Conservation (phyloP, 2,113 vertebrate genomes). For the Lates calcarifer region DNA sequence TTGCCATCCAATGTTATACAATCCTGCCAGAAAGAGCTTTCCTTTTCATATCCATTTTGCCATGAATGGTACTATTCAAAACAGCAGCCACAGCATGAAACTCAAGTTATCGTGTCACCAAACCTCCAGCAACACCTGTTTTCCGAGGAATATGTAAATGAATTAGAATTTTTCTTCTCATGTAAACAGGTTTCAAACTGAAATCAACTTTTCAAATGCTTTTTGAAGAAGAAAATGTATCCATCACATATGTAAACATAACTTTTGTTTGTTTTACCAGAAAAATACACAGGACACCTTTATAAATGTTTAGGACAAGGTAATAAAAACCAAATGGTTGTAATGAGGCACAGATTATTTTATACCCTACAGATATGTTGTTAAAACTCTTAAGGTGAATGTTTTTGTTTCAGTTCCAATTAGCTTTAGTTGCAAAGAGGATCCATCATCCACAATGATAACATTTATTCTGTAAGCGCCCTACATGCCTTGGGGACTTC, state of each 20-base stretch:
- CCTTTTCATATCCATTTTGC: no score
- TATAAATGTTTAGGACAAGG: not conserved
- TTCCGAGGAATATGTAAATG: not conserved
- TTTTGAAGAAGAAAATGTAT: not conserved
- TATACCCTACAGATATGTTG: not conserved
- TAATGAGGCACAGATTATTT: not conserved
- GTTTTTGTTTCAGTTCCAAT: not conserved
- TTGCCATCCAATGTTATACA: no score
- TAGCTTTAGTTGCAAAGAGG: not conserved
- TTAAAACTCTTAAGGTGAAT: not conserved
- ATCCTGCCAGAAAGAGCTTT: no score
- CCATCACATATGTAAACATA: not conserved
- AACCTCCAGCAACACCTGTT: no score
- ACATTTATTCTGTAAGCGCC: not conserved
- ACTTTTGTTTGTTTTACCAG: not conserved
- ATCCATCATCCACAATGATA: not conserved
- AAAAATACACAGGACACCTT: not conserved
- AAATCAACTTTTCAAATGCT: not conserved
- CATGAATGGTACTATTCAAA: no score
- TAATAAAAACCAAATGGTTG: not conserved
- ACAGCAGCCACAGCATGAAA: no score
- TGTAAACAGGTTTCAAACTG: not conserved
- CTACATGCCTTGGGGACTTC: not conserved
- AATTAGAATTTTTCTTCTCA: no score
- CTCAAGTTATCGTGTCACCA: no score